A percentile compares a stretch with the other conserved stretches of the same genome.
These are phyloP conservation scores for Propithecus deckenii DNA, from an alignment of 2,797 vertebrate species.

Conservation along the genomic window DNA sequence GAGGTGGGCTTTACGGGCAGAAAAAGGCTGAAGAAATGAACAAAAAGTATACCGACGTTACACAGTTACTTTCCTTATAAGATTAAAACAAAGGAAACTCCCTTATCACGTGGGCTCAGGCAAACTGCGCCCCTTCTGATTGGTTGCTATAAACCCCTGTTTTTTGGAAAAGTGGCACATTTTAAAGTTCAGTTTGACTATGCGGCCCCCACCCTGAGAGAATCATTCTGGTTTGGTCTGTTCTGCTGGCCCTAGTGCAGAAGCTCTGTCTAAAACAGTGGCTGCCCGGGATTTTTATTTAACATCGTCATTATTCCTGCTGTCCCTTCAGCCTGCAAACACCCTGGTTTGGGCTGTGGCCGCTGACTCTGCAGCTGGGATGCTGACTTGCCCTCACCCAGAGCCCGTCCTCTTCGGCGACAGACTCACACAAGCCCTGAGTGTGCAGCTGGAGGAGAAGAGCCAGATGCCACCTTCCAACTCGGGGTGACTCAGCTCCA, in stretches of 20 bases:
- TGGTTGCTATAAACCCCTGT: no score
- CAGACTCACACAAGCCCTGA: background rate
- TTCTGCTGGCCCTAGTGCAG: background rate
- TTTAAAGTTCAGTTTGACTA: no score
- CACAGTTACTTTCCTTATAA: background rate
- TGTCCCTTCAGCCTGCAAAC: background rate
- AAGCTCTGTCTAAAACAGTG: background rate
- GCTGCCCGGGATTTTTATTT: fast-evolving
- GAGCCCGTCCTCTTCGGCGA: background rate
- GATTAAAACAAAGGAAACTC: background rate
- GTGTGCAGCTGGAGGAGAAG: fast-evolving
- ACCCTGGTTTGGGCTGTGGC: background rate
- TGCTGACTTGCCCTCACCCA: no score
- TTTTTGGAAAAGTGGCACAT: background rate
- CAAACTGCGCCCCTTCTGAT: fast-evolving
- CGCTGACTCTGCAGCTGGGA: background rate
- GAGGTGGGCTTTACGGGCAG: background rate
- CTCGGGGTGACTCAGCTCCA: background rate
- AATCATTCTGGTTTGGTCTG: background rate
- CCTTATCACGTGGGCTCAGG: no score
- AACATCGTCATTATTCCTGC: background rate
- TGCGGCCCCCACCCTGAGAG: fast-evolving
- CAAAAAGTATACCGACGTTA: background rate
- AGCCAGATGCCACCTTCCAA: background rate
- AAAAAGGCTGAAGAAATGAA: no score